Base-by-base conservation (phyloP, 1,140 invertebrate species). In the Drosophila jambulina region DNA sequence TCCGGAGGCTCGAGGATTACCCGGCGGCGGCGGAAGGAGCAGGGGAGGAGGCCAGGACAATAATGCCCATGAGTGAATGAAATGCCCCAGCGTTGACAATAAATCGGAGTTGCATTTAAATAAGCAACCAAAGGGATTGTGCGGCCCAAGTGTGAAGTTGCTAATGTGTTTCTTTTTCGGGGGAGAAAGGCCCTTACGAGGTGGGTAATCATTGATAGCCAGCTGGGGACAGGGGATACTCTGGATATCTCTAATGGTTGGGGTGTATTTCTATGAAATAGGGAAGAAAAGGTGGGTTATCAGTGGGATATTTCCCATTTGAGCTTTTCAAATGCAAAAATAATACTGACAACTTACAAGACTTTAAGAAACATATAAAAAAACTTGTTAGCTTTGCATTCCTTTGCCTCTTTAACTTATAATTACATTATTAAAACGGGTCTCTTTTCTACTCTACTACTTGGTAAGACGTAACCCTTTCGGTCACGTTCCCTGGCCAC, bases 71-170 rank as follows among this genome's bases (percentile, higher is more conserved):
- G 68, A 84, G 87, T 91, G 78, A 82, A 82, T 68, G 68, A 82
- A 82, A 78, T 75, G 79, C 45, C 72, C 56, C 45, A 65, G 57
- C 68, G 87, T 88, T 91, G 88, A 88, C 87, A 91, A 91, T 91
- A 91, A 91, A 88, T 91, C 87, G 80, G 57, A 78, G 83, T 75
- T 62, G 84, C 84, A 90, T 90, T 88, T 82, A 87, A 86, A 87
- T 86, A 86, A 88, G 85, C 84, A 58, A 46, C 43, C 68, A 62
- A 72, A 78, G 69, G 43, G 54, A 59, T 48, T 57, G 46, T 32
- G 60, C 45, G 61, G 42, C 25, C 57, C 43, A 62, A 75, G 68
- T 84, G 72, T 78, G 75, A 78, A 81, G 80, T 74, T 74, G 85
- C 84, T 90, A 88, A 88, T 88, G 84, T 75, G 78, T 90, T 90